Conservation (phyloP, 2,113 vertebrate genomes). For the Nettapus auritus region DNA sequence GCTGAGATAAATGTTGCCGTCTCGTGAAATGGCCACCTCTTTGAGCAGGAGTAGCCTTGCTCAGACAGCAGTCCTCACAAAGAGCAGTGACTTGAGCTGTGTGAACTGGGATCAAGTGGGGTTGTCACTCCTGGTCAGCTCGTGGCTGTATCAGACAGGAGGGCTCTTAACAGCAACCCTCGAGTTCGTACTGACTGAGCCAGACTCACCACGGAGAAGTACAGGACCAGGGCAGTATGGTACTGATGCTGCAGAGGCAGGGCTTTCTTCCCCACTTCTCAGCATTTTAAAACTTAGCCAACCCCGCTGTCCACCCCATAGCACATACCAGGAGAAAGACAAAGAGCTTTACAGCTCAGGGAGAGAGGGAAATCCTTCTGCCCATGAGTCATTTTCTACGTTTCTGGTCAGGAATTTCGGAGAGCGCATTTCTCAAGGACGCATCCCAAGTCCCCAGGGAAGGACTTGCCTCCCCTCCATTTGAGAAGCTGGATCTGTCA, state of each 20-base stretch:
- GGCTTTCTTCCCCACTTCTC: not conserved
- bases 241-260: not conserved
- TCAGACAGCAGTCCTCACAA: not conserved
- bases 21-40: not conserved
- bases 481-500: not conserved
- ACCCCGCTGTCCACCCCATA: not conserved
- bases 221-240: not conserved
- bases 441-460: not conserved
- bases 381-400: fast-evolving
- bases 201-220: not conserved
- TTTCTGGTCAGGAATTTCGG: not conserved
- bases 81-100: not conserved
- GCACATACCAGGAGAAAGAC: not conserved
- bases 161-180: not conserved
- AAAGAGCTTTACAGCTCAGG: not conserved
- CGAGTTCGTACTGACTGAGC: not conserved
- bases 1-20: not conserved
- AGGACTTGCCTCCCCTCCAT: not conserved
- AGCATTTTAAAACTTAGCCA: not conserved
- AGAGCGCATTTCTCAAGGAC: not conserved
- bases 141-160: not conserved
- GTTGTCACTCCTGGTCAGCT: not conserved
- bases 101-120: fast-evolving
- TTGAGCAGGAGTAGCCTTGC: not conserved
- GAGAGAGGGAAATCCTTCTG: not conserved